Conservation (phyloP, 2,797 vertebrate species). For the Anguilla megastoma region DNA sequence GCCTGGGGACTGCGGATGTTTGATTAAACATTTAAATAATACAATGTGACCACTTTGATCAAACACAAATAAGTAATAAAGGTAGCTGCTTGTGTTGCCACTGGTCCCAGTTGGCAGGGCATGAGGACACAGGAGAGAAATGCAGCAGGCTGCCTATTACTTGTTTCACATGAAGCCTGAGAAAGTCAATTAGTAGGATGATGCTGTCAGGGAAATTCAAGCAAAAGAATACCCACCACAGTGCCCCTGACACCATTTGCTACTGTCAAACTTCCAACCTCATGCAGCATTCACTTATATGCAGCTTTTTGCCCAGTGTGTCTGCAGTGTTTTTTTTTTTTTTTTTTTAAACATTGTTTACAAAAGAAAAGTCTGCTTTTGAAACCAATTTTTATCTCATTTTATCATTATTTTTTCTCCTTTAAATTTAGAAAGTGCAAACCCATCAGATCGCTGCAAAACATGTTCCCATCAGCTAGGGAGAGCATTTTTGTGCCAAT, state of each 20-base stretch:
- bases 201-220: conserved; percentile 5
- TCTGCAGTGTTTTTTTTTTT: background rate
- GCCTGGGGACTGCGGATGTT: background rate
- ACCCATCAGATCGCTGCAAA: background rate
- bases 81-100: background rate
- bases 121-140: background rate
- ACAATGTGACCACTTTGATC: background rate
- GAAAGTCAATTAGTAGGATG: conserved; percentile 7
- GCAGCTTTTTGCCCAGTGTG: background rate
- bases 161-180: background rate
- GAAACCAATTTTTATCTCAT: background rate
- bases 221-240: background rate
- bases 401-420: background rate
- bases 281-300: background rate
- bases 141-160: background rate
- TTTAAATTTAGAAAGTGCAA: background rate
- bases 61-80: background rate
- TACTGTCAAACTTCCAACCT: background rate
- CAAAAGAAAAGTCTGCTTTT: background rate
- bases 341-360: too few species aligned
- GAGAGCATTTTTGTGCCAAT: background rate
- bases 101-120: background rate
- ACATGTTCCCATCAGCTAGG: background rate
- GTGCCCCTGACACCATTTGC: background rate
- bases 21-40: conserved; percentile 11